These are phyloP conservation scores for Basileuterus tristriatus DNA, from an alignment of 2,797 vertebrate species.

Conservation along the genomic window DNA sequence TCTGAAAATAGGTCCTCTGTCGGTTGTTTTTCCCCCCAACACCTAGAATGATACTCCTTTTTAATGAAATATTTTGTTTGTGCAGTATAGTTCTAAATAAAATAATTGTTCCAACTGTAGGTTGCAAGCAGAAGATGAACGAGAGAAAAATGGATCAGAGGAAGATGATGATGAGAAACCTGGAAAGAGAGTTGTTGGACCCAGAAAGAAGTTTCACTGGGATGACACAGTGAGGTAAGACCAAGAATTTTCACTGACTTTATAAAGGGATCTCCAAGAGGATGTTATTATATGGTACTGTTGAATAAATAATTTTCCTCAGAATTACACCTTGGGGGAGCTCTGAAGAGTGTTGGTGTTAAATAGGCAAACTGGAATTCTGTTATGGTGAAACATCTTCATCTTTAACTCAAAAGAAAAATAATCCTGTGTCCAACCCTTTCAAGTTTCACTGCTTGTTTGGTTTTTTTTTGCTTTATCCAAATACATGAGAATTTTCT, in stretches of 20 bases:
- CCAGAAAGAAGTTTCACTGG: slow-evolving; percentile 96
- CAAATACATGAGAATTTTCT: background rate
- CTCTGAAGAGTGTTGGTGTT: background rate
- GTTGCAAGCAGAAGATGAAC: slow-evolving; percentile 88
- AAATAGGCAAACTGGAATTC: background rate
- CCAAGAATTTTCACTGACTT: background rate
- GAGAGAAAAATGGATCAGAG: slow-evolving; percentile 92
- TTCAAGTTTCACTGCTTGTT: background rate
- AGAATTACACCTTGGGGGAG: background rate
- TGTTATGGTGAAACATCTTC: background rate
- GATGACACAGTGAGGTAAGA: slow-evolving; percentile 93
- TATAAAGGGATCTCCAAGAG: background rate
- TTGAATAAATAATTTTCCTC: background rate
- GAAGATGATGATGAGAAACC: slow-evolving; percentile 98
- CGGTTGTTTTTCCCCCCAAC: background rate
- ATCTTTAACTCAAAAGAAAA: background rate
- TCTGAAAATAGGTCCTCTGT: background rate
- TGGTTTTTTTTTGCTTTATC: background rate
- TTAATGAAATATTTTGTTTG: background rate
- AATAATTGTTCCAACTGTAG: slow-evolving; percentile 64
- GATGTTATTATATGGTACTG: background rate
- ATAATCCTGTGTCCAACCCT: background rate
- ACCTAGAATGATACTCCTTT: background rate
- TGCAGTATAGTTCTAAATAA: background rate
- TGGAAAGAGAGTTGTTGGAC: slow-evolving; percentile 93